Evolutionary conservation across 2,888 invertebrate genomes (phyloP), one percentile per base, ranked within the genome.

Genomic region (Hydrotaea cyrtoneurina): DNA sequence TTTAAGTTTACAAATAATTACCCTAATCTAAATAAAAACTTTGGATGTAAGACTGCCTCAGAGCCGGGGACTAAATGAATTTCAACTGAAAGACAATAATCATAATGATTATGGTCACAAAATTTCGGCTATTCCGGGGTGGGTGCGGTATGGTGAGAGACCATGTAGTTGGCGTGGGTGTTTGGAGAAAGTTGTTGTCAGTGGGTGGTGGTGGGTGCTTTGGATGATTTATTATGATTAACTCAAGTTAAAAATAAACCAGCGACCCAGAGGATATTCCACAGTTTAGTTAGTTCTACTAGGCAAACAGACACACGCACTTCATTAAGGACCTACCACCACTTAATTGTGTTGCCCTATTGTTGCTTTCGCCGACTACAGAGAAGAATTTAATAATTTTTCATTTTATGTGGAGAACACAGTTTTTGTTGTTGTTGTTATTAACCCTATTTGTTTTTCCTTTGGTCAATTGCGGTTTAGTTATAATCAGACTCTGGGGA

Each of bases 171-270:
- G 36, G 4, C 8, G 36, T 36, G 3, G 36, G 36, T 36, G 36
- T 3, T 36, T 36, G 36, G 13, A 26, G 23, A 59, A 59, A 26
- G 26, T n/a, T n/a, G n/a, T n/a, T n/a, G n/a, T n/a, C 15, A 15
- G 31, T n/a, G 62, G 62, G n/a, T 50, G 50, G 50, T 15, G 39
- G 39, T 10, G 11, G 11, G 39, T 8, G 39, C 11, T 55, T 43
- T 39, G 50, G 46, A 69, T 78, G 73, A 82, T 82, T 82, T 82
- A 82, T 82, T 50, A 50, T 82, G 74, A 82, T 74, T 74, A 82
- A 82, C 78, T 59, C 36, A 17, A 57, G 23, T 71, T 62, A 46
- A 15, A 26, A 50, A 50, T 50, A n/a, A n/a, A 7, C 7, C 31
- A 7, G 31, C 31, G 31, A 31, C n/a, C n/a, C 50, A 50, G n/a